Base-by-base conservation (phyloP, 2,113 vertebrate genomes). In the Smithornis capensis region DNA sequence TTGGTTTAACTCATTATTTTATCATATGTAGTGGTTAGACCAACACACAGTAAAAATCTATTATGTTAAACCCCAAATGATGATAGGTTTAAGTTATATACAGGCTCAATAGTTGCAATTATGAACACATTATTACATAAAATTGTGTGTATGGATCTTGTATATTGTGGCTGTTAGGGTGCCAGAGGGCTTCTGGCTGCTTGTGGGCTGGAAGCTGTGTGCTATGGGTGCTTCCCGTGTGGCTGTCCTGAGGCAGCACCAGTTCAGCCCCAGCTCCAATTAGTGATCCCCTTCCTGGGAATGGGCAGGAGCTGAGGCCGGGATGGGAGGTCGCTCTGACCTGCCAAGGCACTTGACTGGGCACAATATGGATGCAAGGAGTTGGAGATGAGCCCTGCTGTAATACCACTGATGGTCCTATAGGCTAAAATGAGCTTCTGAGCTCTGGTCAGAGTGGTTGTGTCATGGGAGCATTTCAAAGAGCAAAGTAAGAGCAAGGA, bases 261-360 rank as follows among this genome's bases (percentile, higher is more conserved):
- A 56, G 15, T 9, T 12, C 29, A 53, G 15, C 21, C 11, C 9
- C 14, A 37, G 21, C 22, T 68, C 25, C 27, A 37, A 31, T 10
- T 31, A 59, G 29, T 14, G 16, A 33, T 4, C 44, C 29, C 4
- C 8, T 59, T 10, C 5, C 14, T 31, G 44, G 4, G 12, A 13
- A 76, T 44, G 28, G 8, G 31, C 12, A 67, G 65, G 22, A 27
- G 17, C 6, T 2, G 1, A 62, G 33, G 12, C 13, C 1, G 4
- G 52, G 21, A 50, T 42, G 9, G 8, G 19, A 33, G 45, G 16
- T 47, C 24, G 11, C 44, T 10, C 23, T 78, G 38, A 12, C 7
- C 28, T 37, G 16, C 14, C 0, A 0, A 10, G 10, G 6, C 7
- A 33, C 27, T 17, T 49, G 17, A 49, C 14, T 59, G 19, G 18